Base-by-base conservation (phyloP, 1,140 invertebrate genomes). In the Trichonephila clavipes region DNA sequence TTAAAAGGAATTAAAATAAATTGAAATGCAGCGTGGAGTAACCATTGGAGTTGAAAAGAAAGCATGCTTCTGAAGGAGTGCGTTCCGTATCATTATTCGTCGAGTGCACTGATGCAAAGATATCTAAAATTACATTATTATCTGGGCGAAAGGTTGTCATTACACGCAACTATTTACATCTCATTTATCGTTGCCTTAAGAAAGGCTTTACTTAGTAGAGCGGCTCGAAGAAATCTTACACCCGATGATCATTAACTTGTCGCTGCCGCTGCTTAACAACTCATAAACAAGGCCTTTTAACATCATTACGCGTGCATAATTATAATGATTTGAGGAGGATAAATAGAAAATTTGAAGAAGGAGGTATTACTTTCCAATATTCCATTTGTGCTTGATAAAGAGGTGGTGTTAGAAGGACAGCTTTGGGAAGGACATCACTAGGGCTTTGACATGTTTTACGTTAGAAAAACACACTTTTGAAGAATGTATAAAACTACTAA, bases 271-370 rank as follows among this genome's bases (percentile, higher is more conserved):
- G 18, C 85, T 59, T 61, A 87, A 87, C 85, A 87, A 64, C 85
- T 87, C 85, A 87, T 87, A 87, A 87, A 64, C 85, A 87, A 87
- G 85, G 28, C 59, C 85, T 87, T 87, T 87, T 87, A 87, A 19
- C 59, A 34, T 64, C 85, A 87, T 87, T 87, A 87, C 14, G 82
- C 40, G 62, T 12, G n/a, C 19, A 34, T 64, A 87, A 87, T 87
- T 64, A 87, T 87, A 64, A 87, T 87, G 85, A 87, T 87, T 87
- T 83, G 19, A 44, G 58, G n/a, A 19, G 21, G 2, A 59, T 10
- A 77, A 77, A 77, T 58, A 24, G 19, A 12, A 83, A 28, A 24
- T 58, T 58, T 59, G 19, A 59, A 83, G 51, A 83, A 51, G 82
- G 12, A 77, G 28, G 72, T 40, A 16, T 77, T 34, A 77, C 34